Base-by-base conservation (phyloP, 1,140 invertebrate species). In the Drosophila pseudoananassae region DNA sequence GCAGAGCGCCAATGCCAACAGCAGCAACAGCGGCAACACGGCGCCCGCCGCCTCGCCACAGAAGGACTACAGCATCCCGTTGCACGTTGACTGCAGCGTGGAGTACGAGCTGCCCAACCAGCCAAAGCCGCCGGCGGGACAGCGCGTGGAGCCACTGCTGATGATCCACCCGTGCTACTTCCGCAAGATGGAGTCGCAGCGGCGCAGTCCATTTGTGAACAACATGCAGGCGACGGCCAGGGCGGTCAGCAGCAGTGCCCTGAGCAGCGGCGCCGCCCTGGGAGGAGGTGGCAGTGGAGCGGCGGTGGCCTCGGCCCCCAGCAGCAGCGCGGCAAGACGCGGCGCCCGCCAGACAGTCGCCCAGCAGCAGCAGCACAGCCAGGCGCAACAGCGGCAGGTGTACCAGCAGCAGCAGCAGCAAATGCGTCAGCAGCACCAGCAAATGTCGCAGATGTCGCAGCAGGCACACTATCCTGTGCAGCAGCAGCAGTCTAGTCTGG, bases 161-260 rank as follows among this genome's bases (percentile, higher is more conserved):
- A 96, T 96, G 95, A 96, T 96, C 90, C 96, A 96, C 93, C 96
- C 96, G n/a, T 96, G 95, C 79, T 96, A 96, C 91, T 96, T 96
- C 92, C 93, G 95, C 60, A 95, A 96, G 92, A 95, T 96, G 90
- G 95, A 96, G 87, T 95, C 94, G 69, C 95, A 96, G 85, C 93
- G 95, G 65, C 93, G 95, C 52, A 95, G 95, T 88, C 95, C 95
- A 14, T 96, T 96, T 91, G 94, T 95, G 20, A 95, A 95, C 91
- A 95, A 95, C 90, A 92, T 95, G 61, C 91, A 92, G 65, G 90
- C 91, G 45, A 92, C 92, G 14, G 77, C 81, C 17, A 68, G 88
- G 56, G 36, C 55, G 15, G 78, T 78, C 33, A 79, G 76, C 60
- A 78, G 70, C 57, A 60, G 77, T 56, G 49, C 83, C 0, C 70